Evolutionary conservation across 2,113 vertebrate species (phyloP), one percentile per base, ranked within the genome.

Genomic region (Pholis gunnellus): DNA sequence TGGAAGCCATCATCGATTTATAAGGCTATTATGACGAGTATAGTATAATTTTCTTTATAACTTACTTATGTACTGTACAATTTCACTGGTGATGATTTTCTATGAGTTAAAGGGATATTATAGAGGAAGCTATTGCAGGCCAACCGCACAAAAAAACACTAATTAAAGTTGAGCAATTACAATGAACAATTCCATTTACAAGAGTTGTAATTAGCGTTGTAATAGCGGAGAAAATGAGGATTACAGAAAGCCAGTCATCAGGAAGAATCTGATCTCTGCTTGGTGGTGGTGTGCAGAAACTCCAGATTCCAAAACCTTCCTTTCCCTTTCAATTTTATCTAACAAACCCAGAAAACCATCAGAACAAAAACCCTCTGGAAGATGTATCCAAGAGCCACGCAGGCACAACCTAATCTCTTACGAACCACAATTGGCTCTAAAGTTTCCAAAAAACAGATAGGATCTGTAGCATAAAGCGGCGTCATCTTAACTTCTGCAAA

Each of bases 251-350:
- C 18, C 60, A 65, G 36, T 66, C 72, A 67, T 78, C 44, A 44
- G 61, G 60, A 34, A 69, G 31, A 56, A 79, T 83, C 27, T 72
- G 67, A 75, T 79, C 75, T 88, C 74, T 87, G 79, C 79, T 81
- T 68, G 66, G 25, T 74, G 78, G 15, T 91, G 90, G 92, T 94
- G 92, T 94, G 90, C 93, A 92, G 92, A 94, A 94, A 94, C 86
- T 91, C 87, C 92, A 94, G 91, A 93, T 93, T 89, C 81, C 80
- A 89, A 22, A 72, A 50, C 6, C 71, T 81, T 13, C 1, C 0
- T 11, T 82, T 79, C 25, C 54, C 36, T 84, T 60, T 18, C 46
- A 67, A 27, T 57, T 38, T 69, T 17, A 74, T 75, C 66, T 9
- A 25, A 79, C 22, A 38, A 77, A 76, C 42, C n/a, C 29, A 77